Percentiles rank a stretch among this genome's conserved stretches.
These are phyloP conservation scores for Synergus gifuensis DNA, from an alignment of 2,888 invertebrate genomes.

Conservation along the genomic window DNA sequence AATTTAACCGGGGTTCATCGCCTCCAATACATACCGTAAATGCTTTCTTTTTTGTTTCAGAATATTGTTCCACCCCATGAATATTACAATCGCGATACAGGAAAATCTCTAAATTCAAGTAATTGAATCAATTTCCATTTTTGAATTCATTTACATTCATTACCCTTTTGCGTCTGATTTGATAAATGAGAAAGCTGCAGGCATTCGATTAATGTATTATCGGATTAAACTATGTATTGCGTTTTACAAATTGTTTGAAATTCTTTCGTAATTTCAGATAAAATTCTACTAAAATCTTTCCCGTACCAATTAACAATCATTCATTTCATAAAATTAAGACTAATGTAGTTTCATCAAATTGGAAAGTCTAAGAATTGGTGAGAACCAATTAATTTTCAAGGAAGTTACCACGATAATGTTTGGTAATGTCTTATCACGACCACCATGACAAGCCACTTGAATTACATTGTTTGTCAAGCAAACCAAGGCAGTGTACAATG, in stretches of 20 bases:
- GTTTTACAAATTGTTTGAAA: too few species aligned
- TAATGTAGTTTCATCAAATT: neutral
- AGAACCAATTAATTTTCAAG: neutral
- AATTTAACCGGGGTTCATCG: conserved; percentile 34
- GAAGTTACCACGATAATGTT: neutral
- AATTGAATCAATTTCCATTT: conserved; percentile 12
- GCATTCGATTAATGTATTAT: neutral
- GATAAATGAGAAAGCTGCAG: neutral
- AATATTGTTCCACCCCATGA: conserved; percentile 5
- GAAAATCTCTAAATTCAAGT: neutral
- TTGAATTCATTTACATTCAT: conserved; percentile 4
- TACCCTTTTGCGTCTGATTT: neutral
- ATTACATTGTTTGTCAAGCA: neutral
- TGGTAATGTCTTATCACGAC: neutral
- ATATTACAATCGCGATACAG: neutral
- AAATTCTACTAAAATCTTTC: too few species aligned
- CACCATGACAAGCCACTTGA: neutral
- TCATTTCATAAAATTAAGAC: neutral
- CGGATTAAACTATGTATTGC: neutral
- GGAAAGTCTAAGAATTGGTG: neutral
- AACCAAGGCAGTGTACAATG: neutral
- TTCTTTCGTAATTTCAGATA: too few species aligned
- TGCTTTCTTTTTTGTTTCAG: conserved; percentile 5
- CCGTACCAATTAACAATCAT: too few species aligned
- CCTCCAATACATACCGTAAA: neutral